phyloP scores from a whole-genome alignment of 2,888 invertebrate species.

The Chrysolina haemoptera region DNA sequence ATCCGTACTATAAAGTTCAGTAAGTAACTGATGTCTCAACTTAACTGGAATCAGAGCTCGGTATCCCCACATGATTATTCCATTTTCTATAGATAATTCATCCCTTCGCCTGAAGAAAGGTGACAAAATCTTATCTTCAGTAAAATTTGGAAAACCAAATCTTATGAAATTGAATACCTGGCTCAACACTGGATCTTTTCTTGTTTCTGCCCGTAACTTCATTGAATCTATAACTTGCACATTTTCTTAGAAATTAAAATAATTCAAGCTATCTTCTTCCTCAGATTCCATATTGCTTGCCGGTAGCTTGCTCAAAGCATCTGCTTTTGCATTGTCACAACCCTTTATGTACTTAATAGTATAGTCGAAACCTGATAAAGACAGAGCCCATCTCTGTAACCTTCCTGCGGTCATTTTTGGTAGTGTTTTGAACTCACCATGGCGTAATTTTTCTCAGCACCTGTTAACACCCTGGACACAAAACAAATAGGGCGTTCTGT shows the following conservation, averaged over 20 bases:
- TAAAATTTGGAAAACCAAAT: too few species aligned
- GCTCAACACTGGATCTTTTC: not conserved
- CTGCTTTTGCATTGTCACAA: not conserved
- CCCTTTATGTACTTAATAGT: too few species aligned
- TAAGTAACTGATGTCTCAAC: conserved; percentile 18
- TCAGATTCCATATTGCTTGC: too few species aligned
- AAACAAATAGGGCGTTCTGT: conserved; percentile 45
- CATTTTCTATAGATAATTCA: conserved; percentile 31
- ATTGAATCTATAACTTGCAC: too few species aligned
- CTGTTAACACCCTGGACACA: conserved; percentile 35
- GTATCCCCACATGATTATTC: conserved; percentile 45
- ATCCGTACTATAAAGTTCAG: conserved; percentile 29
- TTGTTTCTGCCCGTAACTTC: not conserved
- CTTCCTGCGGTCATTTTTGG: not conserved
- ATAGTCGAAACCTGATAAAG: not conserved
- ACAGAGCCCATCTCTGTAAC: not conserved
- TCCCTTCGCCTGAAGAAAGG: not conserved
- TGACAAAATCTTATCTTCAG: not conserved
- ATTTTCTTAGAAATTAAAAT: too few species aligned
- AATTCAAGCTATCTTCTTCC: too few species aligned
- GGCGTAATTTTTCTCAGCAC: conserved; percentile 38
- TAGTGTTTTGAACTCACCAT: conserved; percentile 27
- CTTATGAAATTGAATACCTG: too few species aligned
- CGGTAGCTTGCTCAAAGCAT: not conserved
- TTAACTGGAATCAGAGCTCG: conserved; percentile 42